Evolutionary conservation across 2,888 invertebrate genomes (phyloP).

Genomic region (Microctonus aethiopoides): DNA sequence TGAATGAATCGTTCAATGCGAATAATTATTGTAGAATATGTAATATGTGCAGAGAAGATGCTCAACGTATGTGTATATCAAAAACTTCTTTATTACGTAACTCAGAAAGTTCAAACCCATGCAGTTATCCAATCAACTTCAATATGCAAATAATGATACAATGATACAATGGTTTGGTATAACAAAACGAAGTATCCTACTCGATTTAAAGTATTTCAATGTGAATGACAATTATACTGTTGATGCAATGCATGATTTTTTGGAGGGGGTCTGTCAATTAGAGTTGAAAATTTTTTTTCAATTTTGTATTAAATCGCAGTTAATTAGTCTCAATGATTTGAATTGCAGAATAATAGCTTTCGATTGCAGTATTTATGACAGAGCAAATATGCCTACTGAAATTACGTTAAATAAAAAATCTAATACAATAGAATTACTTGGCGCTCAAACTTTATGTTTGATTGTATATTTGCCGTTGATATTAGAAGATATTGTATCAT

Average conservation of each 20-base stretch:
- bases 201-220: too few relatives aligned
- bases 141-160: constrained; percentile 15
- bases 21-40: constrained; percentile 43
- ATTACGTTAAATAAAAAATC: constrained; percentile 27
- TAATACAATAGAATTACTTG: constrained; percentile 33
- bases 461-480: constrained; percentile 31
- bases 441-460: constrained; percentile 33
- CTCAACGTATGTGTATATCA: constrained; percentile 24
- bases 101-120: constrained; percentile 14
- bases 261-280: too few relatives aligned
- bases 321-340: too few relatives aligned
- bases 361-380: constrained; percentile 36
- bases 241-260: too few relatives aligned
- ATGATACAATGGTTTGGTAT: constrained; percentile 16
- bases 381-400: constrained; percentile 19
- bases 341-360: constrained; percentile 31
- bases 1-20: constrained; percentile 43
- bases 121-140: background rate
- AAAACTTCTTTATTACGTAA: constrained; percentile 23
- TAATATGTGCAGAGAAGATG: constrained; percentile 31
- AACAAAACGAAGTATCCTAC: constrained; percentile 34
- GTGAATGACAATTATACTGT: too few relatives aligned
- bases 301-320: too few relatives aligned
- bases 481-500: constrained; percentile 22
- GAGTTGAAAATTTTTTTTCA: too few relatives aligned